These are phyloP conservation scores for Mustela lutreola DNA, from an alignment of 2,113 vertebrate genomes.

Conservation along the genomic window DNA sequence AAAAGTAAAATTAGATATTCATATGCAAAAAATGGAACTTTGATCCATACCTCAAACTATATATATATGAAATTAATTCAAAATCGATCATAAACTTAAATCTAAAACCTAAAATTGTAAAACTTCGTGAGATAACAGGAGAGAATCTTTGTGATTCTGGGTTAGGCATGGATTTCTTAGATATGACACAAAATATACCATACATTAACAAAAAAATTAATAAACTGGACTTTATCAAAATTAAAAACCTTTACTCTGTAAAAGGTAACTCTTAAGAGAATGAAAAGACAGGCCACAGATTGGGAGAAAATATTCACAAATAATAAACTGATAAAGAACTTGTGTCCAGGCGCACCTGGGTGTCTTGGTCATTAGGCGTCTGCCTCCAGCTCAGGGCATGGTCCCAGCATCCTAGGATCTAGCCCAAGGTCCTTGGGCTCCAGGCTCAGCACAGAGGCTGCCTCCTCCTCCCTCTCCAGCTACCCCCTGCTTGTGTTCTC, in stretches of 20 bases:
- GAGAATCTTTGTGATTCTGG: background rate
- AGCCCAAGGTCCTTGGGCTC: no score
- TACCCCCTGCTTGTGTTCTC: no score
- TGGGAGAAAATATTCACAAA: background rate
- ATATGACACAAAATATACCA: background rate
- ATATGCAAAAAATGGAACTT: background rate
- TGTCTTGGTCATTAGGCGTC: no score
- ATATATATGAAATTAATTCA: conserved; percentile 13
- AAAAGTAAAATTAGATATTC: conserved; percentile 7
- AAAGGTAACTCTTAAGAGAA: background rate
- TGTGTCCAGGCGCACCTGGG: background rate
- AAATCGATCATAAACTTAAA: background rate
- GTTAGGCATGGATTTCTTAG: background rate
- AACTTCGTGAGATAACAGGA: background rate
- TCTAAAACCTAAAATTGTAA: conserved; percentile 42
- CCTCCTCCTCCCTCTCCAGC: no score
- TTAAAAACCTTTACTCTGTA: background rate
- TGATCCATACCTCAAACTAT: background rate
- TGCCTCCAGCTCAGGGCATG: no score
- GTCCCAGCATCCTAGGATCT: no score
- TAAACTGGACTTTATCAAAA: background rate
- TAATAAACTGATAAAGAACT: background rate
- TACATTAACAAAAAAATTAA: background rate
- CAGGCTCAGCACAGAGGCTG: no score
- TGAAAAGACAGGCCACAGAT: background rate